A percentile compares a stretch with the other conserved stretches of the same genome.
These are phyloP conservation scores for Drosophila nikananu DNA, from an alignment of 1,140 invertebrate species.

Conservation along the genomic window DNA sequence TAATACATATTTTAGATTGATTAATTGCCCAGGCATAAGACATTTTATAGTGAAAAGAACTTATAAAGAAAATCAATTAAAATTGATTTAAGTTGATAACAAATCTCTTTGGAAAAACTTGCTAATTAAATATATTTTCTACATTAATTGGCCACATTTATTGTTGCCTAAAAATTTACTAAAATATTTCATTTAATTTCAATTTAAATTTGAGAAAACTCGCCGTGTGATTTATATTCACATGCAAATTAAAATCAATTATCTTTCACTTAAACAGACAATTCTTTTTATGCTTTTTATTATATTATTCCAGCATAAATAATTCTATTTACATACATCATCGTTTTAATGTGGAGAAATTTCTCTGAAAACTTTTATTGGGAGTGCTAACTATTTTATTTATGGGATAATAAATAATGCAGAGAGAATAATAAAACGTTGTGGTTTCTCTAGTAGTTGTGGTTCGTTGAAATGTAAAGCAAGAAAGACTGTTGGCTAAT, in stretches of 20 bases:
- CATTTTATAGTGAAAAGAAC: not conserved
- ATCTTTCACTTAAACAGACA: not conserved
- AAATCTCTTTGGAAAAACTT: no score
- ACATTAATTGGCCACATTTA: no score
- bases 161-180: not conserved
- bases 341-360: not conserved
- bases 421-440: not conserved
- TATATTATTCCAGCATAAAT: conserved; percentile 4
- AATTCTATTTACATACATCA: not conserved
- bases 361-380: not conserved
- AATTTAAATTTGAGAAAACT: not conserved
- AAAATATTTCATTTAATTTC: not conserved
- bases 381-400: not conserved
- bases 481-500: not conserved
- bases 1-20: conserved; percentile 16
- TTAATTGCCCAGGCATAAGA: conserved; percentile 12
- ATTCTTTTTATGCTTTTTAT: not conserved
- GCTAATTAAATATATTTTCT: no score
- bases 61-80: not conserved
- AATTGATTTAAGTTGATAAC: not conserved
- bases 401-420: conserved; percentile 4
- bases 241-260: conserved; percentile 1
- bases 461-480: not conserved
- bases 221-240: not conserved
- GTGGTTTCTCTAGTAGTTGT: not conserved